Base-by-base conservation (phyloP, 2,113 vertebrate species). In the Muntiacus muntjak region DNA sequence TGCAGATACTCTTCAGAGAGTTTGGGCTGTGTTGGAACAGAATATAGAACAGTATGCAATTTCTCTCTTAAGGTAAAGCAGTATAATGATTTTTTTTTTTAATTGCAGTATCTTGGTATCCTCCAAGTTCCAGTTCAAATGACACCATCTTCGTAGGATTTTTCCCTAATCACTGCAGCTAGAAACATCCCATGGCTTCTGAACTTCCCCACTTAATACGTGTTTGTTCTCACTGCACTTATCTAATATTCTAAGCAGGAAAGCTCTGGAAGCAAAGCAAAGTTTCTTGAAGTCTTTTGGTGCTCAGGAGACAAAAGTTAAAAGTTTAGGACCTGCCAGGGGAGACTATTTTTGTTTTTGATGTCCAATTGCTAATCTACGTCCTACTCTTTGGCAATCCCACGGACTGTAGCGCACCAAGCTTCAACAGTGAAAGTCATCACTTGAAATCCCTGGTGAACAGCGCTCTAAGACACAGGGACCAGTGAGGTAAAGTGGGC, bases 51-150 rank as follows among this genome's bases (percentile, higher is more conserved):
- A 99, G 83, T 98, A 98, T 97, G 99, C 99, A 17, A 14, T 98
- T 96, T 97, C 86, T 12, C 97, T 99, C 87, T 97, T 99, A 96
- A 99, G 99, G 99, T 99, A 99, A 99, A 55, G 21, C 11, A 21
- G 28, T 21, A 10, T 21, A 33, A 81, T 52, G 47, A 52, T 62
- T n/a, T n/a, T 19, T 36, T 36, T 74, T 36, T 74, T 71, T 0
- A 16, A 25, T 14, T 26, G 71, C 40, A 76, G 12, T 76, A 76
- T 43, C 23, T 40, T 76, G 71, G 28, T 52, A 3, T 40, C 43
- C 43, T 89, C 58, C 4, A 85, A 83, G 21, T 52, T 91, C 30
- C 36, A 33, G 40, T 83, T 90, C 50, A 47, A 62, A 55, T 64
- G 40, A 5, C 62, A n/a, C 21, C 30, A 30, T 40, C 6, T 60